These are phyloP conservation scores for Alviniconcha strummeri DNA, from an alignment of 2,888 invertebrate species.

Conservation along the genomic window DNA sequence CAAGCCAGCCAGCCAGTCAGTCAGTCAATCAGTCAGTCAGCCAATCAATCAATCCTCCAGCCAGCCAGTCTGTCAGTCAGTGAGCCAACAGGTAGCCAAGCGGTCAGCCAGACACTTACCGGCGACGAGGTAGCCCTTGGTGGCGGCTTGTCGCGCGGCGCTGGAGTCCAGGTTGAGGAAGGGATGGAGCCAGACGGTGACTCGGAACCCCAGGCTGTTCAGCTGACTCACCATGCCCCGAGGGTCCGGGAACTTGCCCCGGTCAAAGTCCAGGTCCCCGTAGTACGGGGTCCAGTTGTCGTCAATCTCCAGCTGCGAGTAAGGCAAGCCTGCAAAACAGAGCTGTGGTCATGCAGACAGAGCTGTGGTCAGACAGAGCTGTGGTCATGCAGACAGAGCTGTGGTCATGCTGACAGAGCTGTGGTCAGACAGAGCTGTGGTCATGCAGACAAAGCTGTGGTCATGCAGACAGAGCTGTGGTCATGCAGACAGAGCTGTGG, in stretches of 20 bases:
- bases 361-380: not conserved
- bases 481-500: too few relatives aligned
- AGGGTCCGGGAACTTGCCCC: conserved; percentile 83
- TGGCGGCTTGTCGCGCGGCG: conserved; percentile 78
- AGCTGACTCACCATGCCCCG: conserved; percentile 79
- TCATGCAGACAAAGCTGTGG: too few relatives aligned
- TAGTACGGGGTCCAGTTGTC: conserved; percentile 90
- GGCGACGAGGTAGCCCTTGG: conserved; percentile 33
- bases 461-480: too few relatives aligned
- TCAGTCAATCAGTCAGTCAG: too few relatives aligned
- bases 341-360: not conserved
- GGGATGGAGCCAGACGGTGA: conserved; percentile 82
- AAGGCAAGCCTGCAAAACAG: conserved; percentile 45
- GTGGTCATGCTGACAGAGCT: too few relatives aligned
- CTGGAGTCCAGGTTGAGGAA: conserved; percentile 83
- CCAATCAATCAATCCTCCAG: too few relatives aligned
- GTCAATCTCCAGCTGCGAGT: conserved; percentile 82
- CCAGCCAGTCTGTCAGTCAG: too few relatives aligned
- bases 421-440: too few relatives aligned
- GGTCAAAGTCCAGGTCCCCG: conserved; percentile 85
- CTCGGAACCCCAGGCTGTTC: conserved; percentile 80
- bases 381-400: too few relatives aligned
- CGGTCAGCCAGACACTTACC: not conserved
- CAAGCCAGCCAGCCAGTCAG: too few relatives aligned
- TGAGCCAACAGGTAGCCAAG: not conserved